These are phyloP conservation scores for Aythya baeri DNA, from an alignment of 2,113 vertebrate species.

Conservation along the genomic window DNA sequence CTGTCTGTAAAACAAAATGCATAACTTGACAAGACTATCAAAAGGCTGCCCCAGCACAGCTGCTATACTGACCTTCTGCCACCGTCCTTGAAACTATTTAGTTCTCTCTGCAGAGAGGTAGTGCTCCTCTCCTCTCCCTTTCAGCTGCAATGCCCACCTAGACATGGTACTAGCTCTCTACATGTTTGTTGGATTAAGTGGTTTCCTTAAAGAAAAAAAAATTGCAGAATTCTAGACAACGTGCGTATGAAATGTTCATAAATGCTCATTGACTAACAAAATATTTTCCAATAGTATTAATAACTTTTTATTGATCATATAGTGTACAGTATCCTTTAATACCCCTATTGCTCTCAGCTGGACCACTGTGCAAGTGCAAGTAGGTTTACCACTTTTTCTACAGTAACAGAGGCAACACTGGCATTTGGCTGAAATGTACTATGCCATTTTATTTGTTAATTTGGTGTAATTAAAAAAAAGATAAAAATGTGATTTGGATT, in stretches of 20 bases:
- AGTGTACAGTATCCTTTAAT: background rate
- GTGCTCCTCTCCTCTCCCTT: background rate
- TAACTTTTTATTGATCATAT: background rate
- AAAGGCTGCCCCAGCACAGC: background rate
- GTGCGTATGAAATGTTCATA: background rate
- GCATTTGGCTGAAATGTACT: background rate
- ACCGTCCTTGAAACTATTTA: fast-evolving
- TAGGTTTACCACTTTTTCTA: background rate
- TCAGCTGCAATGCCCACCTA: background rate
- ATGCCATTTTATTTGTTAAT: background rate
- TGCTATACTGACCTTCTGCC: fast-evolving
- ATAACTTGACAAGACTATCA: background rate
- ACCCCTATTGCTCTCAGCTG: background rate
- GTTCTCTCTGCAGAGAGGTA: background rate
- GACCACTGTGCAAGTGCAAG: background rate
- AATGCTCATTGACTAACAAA: background rate
- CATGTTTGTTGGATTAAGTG: background rate
- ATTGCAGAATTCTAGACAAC: background rate
- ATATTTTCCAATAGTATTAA: background rate
- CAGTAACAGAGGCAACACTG: background rate
- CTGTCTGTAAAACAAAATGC: background rate
- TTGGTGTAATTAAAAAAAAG: background rate
- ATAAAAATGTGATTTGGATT: background rate
- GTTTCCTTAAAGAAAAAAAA: background rate
- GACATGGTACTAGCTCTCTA: background rate